phyloP scores from a whole-genome alignment of 37 sponge, comb jelly and placozoan species.

The Tethya wilhelma region DNA sequence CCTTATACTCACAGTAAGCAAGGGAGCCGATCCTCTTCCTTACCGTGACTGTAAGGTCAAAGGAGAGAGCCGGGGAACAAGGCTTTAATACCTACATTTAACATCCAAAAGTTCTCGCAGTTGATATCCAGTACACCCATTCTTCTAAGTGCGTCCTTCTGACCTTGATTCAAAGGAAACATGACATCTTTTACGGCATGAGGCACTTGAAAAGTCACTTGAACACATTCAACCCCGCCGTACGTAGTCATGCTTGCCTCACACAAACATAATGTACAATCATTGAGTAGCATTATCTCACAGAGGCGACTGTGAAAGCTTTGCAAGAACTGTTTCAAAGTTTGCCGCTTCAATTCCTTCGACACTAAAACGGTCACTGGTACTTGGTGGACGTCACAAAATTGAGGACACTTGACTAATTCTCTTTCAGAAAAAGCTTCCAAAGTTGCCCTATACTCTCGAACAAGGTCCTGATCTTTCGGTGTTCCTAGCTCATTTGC shows the following conservation, averaged over 20 bases:
- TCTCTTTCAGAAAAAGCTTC: not conserved
- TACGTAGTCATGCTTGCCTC: not conserved
- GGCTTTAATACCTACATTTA: not conserved
- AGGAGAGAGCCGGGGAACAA: too few relatives aligned
- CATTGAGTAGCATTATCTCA: not conserved
- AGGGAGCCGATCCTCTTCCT: too few relatives aligned
- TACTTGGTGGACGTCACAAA: not conserved
- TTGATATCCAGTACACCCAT: slow-evolving; percentile 2
- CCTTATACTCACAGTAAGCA: too few relatives aligned
- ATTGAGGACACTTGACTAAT: slow-evolving; percentile 5
- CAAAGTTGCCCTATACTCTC: not conserved
- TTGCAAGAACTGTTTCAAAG: not conserved
- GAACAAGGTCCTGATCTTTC: not conserved
- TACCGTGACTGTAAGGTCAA: too few relatives aligned
- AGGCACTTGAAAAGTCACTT: slow-evolving; percentile 5
- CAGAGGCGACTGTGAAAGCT: not conserved
- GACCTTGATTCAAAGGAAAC: slow-evolving; percentile 10
- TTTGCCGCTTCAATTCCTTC: not conserved
- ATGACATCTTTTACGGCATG: slow-evolving; percentile 12
- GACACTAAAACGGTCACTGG: not conserved
- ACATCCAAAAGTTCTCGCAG: not conserved
- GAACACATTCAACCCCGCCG: not conserved
- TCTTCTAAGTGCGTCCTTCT: slow-evolving; percentile 1
- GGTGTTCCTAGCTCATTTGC: not conserved
- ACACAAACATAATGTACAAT: not conserved